Base-by-base conservation (phyloP, 2,888 invertebrate species). In the Stenodema calcarata region DNA sequence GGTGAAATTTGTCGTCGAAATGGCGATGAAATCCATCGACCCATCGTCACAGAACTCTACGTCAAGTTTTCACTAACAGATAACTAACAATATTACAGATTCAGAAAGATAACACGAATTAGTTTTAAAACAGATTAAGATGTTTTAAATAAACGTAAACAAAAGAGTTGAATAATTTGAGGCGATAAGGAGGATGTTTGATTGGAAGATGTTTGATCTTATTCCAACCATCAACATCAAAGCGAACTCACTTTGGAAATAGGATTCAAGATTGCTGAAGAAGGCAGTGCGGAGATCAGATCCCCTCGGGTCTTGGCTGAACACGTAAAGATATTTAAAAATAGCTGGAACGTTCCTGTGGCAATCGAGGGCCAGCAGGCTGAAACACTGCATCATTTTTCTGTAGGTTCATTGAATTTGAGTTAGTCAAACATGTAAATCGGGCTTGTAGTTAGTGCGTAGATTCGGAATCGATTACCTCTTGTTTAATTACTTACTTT, bases 321-420 rank as follows among this genome's bases (percentile, higher is more conserved):
- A 84, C 73, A 84, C 84, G 73, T 84, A 84, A 2, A 84, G 84
- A 35, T 84, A 84, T 44, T 84, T 84, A 44, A 73, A 84, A 47
- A 84, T 84, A 16, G 84, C 14, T 2, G 84, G 73, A 7, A 41
- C 84, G 30, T 84, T 84, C 27, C 18, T 84, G 47, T 27, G 30
- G n/a, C 30, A 84, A 73, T 73, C 84, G 7, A 84, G 28, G 9
- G 84, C 84, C 27, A 35, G 41, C 9, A 23, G 4, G 47, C 73
- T 73, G 23, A 84, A 54, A 44, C 42, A 23, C 73, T 70, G 70
- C 84, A 73, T 75, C 84, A 84, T 73, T 84, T 73, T 28, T 27
- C 84, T 84, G 84, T 35, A 41, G 7, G 35, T 35, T 4, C 35
- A 35, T 4, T 35, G 4, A 35, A 35, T 7, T 62, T 62, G 16